Percentiles rank a stretch among this genome's conserved stretches.
Conservation (phyloP, 1,140 invertebrate genomes). For the Hyles euphorbiae region DNA sequence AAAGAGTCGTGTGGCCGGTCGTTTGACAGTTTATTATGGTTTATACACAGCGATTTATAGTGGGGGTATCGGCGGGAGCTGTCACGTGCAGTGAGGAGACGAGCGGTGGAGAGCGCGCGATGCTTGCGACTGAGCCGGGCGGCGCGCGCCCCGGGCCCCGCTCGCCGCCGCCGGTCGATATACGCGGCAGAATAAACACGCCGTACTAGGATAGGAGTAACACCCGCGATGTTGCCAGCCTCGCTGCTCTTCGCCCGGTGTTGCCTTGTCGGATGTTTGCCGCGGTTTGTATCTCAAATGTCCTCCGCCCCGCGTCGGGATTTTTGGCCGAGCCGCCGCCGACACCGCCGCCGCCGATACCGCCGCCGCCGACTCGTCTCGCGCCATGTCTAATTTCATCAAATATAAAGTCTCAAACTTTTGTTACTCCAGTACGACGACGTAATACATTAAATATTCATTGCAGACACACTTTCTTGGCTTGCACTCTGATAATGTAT, state of each 20-base stretch:
- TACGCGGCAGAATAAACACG: conserved; percentile 71
- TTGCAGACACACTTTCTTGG: too few relatives aligned
- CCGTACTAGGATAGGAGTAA: conserved; percentile 57
- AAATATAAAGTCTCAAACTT: too few relatives aligned
- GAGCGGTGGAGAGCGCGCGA: conserved; percentile 33
- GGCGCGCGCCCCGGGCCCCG: conserved; percentile 45
- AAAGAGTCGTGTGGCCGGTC: too few relatives aligned
- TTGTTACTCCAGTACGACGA: too few relatives aligned
- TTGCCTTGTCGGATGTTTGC: conserved; percentile 44
- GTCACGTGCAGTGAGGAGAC: conserved; percentile 38
- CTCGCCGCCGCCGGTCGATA: conserved; percentile 47
- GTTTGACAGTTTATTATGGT: conserved; percentile 26
- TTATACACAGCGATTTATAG: conserved; percentile 42
- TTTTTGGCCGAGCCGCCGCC: neutral
- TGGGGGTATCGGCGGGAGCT: conserved; percentile 43
- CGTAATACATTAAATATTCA: too few relatives aligned
- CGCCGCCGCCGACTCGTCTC: conserved; percentile 8
- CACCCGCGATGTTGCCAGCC: conserved; percentile 44
- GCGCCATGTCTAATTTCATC: neutral
- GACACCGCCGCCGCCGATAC: too few relatives aligned
- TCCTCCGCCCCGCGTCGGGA: conserved; percentile 9
- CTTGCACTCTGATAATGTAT: conserved; percentile 20
- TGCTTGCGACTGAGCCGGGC: conserved; percentile 49
- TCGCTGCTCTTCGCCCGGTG: conserved; percentile 25
- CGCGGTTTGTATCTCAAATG: conserved; percentile 42